Evolutionary conservation across 2,797 vertebrate genomes (phyloP).

Genomic region (Aratinga solstitialis): DNA sequence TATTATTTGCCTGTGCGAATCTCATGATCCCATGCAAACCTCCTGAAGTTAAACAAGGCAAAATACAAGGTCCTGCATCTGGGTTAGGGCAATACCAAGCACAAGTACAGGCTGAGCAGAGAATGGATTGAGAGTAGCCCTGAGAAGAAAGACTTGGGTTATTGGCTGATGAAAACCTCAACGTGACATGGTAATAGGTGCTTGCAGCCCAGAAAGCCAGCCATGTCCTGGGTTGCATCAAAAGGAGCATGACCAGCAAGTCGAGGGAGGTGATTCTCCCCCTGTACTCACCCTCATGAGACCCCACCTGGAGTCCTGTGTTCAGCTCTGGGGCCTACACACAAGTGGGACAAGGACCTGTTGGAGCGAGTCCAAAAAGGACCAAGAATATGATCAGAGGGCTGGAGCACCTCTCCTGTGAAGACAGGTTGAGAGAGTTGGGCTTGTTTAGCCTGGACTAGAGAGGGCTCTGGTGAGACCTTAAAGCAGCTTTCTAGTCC

Average conservation of each 20-base stretch:
- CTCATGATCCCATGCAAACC: background rate
- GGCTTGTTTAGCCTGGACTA: background rate
- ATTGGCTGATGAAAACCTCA: background rate
- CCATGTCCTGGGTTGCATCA: background rate
- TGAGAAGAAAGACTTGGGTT: background rate
- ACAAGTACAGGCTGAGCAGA: background rate
- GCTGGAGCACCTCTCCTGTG: background rate
- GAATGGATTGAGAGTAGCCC: background rate
- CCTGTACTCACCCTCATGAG: background rate
- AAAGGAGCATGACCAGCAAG: background rate
- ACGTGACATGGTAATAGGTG: accelerated
- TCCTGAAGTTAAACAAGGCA: background rate
- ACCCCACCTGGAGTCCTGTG: background rate
- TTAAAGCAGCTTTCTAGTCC: background rate
- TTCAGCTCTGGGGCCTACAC: background rate
- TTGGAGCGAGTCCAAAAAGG: background rate
- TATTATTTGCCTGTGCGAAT: background rate
- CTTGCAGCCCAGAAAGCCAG: background rate
- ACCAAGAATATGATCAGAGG: background rate
- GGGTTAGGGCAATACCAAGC: background rate
- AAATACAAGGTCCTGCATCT: background rate
- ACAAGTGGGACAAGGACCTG: background rate
- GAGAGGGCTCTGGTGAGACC: background rate
- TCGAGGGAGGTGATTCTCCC: background rate
- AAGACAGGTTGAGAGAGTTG: background rate